These are phyloP conservation scores for Masticophis lateralis DNA, from an alignment of 2,797 vertebrate genomes.

Conservation along the genomic window DNA sequence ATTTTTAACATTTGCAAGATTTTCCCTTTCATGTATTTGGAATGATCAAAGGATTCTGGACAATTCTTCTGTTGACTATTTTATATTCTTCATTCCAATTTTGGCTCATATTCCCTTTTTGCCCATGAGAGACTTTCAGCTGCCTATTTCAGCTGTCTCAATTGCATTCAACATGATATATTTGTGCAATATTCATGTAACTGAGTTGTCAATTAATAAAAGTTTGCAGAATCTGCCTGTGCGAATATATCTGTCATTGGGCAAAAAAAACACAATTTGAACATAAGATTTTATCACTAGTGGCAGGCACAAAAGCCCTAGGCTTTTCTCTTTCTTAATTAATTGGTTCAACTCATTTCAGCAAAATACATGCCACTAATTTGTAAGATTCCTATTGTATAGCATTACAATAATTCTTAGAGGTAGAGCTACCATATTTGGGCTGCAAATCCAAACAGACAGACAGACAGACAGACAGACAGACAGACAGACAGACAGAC, in stretches of 20 bases:
- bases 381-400: background rate
- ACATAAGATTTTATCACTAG: background rate
- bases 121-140: background rate
- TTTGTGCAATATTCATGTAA: background rate
- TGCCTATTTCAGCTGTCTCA: background rate
- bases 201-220: background rate
- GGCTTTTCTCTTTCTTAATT: background rate
- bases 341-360: background rate
- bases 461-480: no score
- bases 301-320: background rate
- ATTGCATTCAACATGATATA: background rate
- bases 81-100: background rate
- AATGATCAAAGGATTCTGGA: background rate
- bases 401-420: background rate
- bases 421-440: background rate
- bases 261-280: background rate
- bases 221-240: background rate
- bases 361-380: background rate
- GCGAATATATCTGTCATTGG: background rate
- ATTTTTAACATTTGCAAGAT: background rate
- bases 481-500: no score
- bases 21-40: background rate
- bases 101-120: background rate
- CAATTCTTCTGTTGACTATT: background rate
- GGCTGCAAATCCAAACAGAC: background rate